Percentiles rank a stretch among this genome's conserved stretches.
phyloP scores from a whole-genome alignment of 2,113 vertebrate species.

The Speoplatyrhinus poulsoni region DNA sequence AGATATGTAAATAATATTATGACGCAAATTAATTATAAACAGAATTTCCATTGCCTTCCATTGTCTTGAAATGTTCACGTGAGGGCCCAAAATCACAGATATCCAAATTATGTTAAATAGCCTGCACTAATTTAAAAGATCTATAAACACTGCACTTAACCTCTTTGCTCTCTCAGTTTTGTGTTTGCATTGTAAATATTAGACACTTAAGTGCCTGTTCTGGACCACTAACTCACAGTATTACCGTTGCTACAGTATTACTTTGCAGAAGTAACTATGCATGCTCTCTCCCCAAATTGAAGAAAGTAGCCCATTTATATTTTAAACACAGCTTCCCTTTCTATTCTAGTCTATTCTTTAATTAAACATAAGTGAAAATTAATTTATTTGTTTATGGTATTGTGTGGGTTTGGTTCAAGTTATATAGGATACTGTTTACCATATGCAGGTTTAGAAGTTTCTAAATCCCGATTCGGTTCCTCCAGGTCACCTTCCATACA shows the following conservation, averaged over 20 bases:
- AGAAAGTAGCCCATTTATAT: background rate
- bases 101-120: constrained; percentile 39
- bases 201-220: constrained; percentile 39
- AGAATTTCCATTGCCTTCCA: background rate
- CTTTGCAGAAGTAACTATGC: constrained; percentile 15
- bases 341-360: constrained; percentile 20
- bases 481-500: constrained; percentile 22
- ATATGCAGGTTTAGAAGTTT: constrained; percentile 4
- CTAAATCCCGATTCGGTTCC: constrained; percentile 19
- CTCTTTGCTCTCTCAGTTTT: constrained; percentile 18
- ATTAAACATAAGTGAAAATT: constrained; percentile 11
- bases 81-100: constrained; percentile 30
- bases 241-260: constrained; percentile 40
- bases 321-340: background rate
- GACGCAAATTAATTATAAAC: background rate
- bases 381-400: background rate
- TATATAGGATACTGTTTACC: background rate
- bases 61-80: constrained; percentile 8
- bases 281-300: background rate
- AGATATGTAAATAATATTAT: background rate
- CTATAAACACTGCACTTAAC: constrained; percentile 11
- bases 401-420: too few species aligned
- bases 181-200: constrained; percentile 55
- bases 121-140: constrained; percentile 18
- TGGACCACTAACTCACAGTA: constrained; percentile 43